phyloP scores from a whole-genome alignment of 2,113 vertebrate genomes.

The Pseudolaguvia tuberculata region DNA sequence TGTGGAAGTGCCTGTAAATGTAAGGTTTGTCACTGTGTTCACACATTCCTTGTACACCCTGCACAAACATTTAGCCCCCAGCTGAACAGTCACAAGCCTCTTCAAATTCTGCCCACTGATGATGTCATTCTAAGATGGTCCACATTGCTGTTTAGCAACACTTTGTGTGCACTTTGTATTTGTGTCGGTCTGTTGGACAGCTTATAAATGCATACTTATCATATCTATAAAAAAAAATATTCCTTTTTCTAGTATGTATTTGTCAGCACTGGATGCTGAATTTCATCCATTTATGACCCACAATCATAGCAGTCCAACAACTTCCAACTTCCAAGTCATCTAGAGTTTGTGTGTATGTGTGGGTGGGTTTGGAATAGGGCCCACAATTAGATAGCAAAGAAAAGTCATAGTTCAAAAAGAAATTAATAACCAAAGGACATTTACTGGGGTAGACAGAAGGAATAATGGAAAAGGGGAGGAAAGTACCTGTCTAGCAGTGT shows the following conservation, averaged over 20 bases:
- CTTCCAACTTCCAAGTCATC: too few species aligned
- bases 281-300: neutral
- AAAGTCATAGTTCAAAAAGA: conserved; percentile 9
- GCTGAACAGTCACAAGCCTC: conserved; percentile 5
- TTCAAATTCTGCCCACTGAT: conserved; percentile 20
- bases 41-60: conserved; percentile 60
- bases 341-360: conserved; percentile 21
- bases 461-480: neutral
- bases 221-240: conserved; percentile 18
- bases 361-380: neutral
- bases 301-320: too few species aligned
- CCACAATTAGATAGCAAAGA: conserved; percentile 2
- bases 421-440: conserved; percentile 21
- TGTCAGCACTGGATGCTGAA: neutral
- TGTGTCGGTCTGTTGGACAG: neutral
- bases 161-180: neutral
- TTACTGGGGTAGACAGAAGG: conserved; percentile 4
- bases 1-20: conserved; percentile 63
- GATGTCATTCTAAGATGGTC: conserved; percentile 21
- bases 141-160: conserved; percentile 2
- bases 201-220: neutral
- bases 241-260: conserved; percentile 12
- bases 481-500: conserved; percentile 37
- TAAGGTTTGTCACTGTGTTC: conserved; percentile 66
- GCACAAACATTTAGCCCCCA: conserved; percentile 36